Conservation (phyloP, 2,113 vertebrate species). For the Lichenostomus cassidix region DNA sequence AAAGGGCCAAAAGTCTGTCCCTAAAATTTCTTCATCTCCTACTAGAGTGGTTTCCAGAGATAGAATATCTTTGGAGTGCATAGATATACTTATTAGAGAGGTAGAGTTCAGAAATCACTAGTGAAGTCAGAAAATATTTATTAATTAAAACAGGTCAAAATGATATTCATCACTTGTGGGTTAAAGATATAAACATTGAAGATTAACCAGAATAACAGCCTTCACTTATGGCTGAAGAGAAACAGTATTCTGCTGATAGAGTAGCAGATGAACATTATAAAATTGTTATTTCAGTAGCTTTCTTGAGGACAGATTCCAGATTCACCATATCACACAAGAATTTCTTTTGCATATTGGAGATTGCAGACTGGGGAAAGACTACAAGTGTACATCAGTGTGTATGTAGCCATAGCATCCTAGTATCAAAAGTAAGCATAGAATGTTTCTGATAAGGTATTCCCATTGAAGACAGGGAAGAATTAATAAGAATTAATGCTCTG, state of each 20-base stretch:
- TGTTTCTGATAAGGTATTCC: not conserved
- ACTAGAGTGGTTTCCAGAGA: not conserved
- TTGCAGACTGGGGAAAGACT: not conserved
- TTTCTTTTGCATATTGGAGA: not conserved
- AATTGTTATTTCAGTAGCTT: not conserved
- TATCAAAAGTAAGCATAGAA: not conserved
- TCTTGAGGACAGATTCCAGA: not conserved
- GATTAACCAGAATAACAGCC: not conserved
- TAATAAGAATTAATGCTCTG: not conserved
- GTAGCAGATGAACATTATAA: not conserved
- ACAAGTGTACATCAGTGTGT: not conserved
- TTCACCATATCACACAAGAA: not conserved
- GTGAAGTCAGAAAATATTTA: not conserved
- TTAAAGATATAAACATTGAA: not conserved
- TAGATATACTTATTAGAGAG: not conserved
- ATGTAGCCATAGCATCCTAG: not conserved
- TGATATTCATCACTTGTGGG: not conserved
- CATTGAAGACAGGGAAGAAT: not conserved
- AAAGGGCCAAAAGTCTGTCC: not conserved
- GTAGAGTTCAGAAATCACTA: not conserved
- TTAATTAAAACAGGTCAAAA: not conserved
- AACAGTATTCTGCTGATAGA: not conserved
- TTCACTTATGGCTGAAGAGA: not conserved
- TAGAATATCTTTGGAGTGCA: not conserved
- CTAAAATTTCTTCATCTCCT: not conserved